Base-by-base conservation (phyloP, 2,888 invertebrate genomes). In the Digitonthophagus gazella region DNA sequence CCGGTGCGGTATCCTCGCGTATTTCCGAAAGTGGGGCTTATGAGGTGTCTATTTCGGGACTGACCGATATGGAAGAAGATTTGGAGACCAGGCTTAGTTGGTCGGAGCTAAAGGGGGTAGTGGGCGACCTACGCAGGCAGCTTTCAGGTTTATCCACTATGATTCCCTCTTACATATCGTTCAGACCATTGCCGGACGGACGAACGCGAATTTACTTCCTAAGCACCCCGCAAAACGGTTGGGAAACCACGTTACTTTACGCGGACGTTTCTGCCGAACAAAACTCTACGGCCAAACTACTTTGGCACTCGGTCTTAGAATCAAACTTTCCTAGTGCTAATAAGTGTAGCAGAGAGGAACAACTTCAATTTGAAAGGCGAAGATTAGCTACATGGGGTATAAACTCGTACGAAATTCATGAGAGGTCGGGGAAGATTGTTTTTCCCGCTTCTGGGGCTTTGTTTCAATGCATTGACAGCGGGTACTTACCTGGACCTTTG, bases 301-400 rank as follows among this genome's bases (percentile, higher is more conserved):
- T 90, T 69, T 95, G 95, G 93, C 91, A 92, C 75, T 90, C 91
- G 1, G 86, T 95, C 18, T 88, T 96, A 71, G 95, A 95, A 80
- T 90, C 92, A 0, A 92, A 88, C 76, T 88, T 89, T 80, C 88
- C 89, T 69, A 87, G 88, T 22, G 87, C 88, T 0, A 84, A 84
- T 77, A 83, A 84, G 56, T 89, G 91, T 86, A 94, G 95, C 0
- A 86, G 93, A 44, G 97, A 97, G 80, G 96, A 97, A 80, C 95
- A 96, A 80, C 82, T 98, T 66, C 85, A 96, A 71, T 91, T 95
- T 86, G 98, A 98, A 81, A 84, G 98, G 19, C 96, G 97, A 83
- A 87, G 98, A 67, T 88, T 96, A 57, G 92, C 96, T 0, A 93
- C 93, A 0, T 95, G 94, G 91, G 96, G 98, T 16, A 97, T 98